Conservation (phyloP, 2,888 invertebrate species). For the Mellilla xanthometata region DNA sequence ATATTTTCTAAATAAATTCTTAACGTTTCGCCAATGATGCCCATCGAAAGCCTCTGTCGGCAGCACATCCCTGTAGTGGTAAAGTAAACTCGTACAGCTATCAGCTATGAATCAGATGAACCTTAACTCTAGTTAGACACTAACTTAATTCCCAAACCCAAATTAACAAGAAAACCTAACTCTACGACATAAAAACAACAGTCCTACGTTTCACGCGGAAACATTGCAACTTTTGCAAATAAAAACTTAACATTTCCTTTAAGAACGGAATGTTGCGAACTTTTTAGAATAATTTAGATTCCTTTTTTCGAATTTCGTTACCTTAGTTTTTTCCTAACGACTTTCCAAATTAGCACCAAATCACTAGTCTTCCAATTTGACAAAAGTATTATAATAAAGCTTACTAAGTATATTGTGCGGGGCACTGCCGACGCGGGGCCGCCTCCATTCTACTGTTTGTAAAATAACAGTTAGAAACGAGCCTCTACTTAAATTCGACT, state of each 20-base stretch:
- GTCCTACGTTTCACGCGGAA: slow-evolving; percentile 66
- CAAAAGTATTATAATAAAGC: slow-evolving; percentile 74
- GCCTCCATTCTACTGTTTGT: not conserved
- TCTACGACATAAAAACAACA: slow-evolving; percentile 79
- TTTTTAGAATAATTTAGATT: slow-evolving; percentile 30
- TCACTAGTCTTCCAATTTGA: slow-evolving; percentile 79
- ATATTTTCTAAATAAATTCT: slow-evolving; percentile 55
- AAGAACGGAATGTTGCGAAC: slow-evolving; percentile 76
- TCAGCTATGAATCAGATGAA: slow-evolving; percentile 79
- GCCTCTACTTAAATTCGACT: no score
- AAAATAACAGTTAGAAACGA: slow-evolving; percentile 1
- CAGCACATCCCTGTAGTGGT: slow-evolving; percentile 81
- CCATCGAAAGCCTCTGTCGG: slow-evolving; percentile 52
- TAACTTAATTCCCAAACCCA: slow-evolving; percentile 82
- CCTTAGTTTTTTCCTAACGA: slow-evolving; percentile 58
- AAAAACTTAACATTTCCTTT: slow-evolving; percentile 75
- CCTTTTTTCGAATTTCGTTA: slow-evolving; percentile 45
- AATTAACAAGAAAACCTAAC: slow-evolving; percentile 78
- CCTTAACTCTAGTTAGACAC: slow-evolving; percentile 73
- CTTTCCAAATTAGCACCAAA: slow-evolving; percentile 80
- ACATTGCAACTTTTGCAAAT: slow-evolving; percentile 75
- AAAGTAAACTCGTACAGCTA: slow-evolving; percentile 75
- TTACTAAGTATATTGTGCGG: no score
- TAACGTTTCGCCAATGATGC: slow-evolving; percentile 52
- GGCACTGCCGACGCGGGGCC: slow-evolving; percentile 3